These are phyloP conservation scores for Hesperophylax magnus DNA, from an alignment of 1,140 invertebrate genomes.

Conservation along the genomic window DNA sequence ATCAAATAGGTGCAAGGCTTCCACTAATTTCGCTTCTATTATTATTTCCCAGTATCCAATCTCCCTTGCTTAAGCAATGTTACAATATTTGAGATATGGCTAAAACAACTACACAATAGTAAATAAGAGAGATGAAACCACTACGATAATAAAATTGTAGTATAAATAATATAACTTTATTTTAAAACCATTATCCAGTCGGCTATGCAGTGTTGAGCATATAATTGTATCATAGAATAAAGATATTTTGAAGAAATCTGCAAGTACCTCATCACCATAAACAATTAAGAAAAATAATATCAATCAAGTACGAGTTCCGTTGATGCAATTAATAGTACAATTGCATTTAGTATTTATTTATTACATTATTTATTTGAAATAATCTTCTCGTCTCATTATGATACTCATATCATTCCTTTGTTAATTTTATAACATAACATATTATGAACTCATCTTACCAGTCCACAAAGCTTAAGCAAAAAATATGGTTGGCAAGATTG, in stretches of 20 bases:
- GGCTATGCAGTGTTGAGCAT: not conserved
- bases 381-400: no score
- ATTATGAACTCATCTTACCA: no score
- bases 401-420: no score
- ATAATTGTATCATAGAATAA: not conserved
- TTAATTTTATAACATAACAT: no score
- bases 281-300: constrained; percentile 3
- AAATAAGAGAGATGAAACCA: constrained; percentile 5
- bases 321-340: no score
- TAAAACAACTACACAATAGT: not conserved
- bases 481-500: no score
- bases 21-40: not conserved
- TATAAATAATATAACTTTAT: not conserved
- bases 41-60: not conserved
- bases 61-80: not conserved
- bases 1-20: not conserved
- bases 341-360: no score
- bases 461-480: no score
- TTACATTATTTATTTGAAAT: no score
- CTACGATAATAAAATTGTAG: not conserved
- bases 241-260: not conserved
- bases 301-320: not conserved
- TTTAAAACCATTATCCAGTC: constrained; percentile 5
- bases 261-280: not conserved
- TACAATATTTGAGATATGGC: not conserved